Evolutionary conservation across 2,797 vertebrate genomes (phyloP).

Genomic region (Arctocebus calabarensis): DNA sequence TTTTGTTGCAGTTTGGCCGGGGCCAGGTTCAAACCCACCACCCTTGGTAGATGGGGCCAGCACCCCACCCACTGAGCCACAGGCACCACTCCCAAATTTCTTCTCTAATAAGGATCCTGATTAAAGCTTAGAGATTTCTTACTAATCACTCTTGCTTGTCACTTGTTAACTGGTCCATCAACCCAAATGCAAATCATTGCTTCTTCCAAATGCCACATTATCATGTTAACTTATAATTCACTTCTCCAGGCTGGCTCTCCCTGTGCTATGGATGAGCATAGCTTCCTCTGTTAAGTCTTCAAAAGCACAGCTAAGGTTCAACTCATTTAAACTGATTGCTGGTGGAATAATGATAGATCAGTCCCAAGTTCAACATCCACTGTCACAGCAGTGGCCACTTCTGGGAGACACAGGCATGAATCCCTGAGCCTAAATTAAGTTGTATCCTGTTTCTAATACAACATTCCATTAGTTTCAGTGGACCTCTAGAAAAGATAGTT

Average conservation of each 20-base stretch:
- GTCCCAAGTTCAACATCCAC: neutral
- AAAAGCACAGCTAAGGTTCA: neutral
- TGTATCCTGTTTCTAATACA: neutral
- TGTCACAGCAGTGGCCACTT: neutral
- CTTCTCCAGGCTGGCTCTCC: neutral
- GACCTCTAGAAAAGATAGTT: neutral
- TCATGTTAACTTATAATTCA: neutral
- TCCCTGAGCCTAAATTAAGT: neutral
- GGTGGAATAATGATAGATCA: neutral
- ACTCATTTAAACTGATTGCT: neutral
- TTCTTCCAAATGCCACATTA: neutral
- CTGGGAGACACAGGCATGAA: neutral
- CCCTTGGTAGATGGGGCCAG: no score
- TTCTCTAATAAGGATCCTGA: neutral
- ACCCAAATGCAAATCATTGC: neutral
- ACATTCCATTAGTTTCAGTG: conserved; percentile 16
- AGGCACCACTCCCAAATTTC: neutral
- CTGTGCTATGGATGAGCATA: neutral
- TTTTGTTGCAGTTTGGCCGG: no score
- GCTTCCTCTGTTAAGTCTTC: neutral
- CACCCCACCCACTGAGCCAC: no score
- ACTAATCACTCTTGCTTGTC: neutral
- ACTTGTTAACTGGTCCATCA: neutral
- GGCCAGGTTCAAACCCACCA: no score
- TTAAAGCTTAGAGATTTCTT: neutral